Evolutionary conservation across 2,888 invertebrate genomes (phyloP).

Genomic region (Chrysopilus asiliformis): DNA sequence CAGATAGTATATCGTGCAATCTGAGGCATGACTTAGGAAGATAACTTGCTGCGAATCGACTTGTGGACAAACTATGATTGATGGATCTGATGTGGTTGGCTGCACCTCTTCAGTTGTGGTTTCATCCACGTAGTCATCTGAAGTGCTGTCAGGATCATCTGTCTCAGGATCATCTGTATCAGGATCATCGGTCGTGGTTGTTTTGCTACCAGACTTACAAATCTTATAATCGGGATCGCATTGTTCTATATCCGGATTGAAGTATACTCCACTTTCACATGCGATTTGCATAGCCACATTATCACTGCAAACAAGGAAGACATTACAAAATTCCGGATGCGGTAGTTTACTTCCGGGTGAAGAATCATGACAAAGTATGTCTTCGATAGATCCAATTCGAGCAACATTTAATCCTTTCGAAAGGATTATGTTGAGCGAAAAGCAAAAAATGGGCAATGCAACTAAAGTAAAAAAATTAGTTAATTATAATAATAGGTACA

Average conservation of each 20-base stretch:
- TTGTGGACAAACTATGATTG: conserved; percentile 4
- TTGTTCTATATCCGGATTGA: conserved; percentile 11
- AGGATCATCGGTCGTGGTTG: not conserved
- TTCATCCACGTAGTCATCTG: not conserved
- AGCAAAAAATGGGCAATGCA: no score
- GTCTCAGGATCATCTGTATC: not conserved
- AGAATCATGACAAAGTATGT: conserved; percentile 10
- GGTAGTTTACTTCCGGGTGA: conserved; percentile 11
- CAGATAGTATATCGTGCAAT: conserved; percentile 7
- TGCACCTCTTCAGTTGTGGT: not conserved
- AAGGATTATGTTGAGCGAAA: no score
- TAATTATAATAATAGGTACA: no score
- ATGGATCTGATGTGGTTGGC: not conserved
- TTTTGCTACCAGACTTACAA: not conserved
- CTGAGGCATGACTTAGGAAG: conserved; percentile 6
- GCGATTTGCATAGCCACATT: conserved; percentile 12
- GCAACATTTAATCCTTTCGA: no score
- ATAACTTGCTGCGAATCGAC: conserved; percentile 6
- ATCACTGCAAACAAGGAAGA: conserved; percentile 12
- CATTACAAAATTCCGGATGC: conserved; percentile 16
- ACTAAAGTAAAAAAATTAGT: no score
- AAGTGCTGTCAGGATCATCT: not conserved
- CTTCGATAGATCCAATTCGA: conserved; percentile 11
- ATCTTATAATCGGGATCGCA: conserved; percentile 12
- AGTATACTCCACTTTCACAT: conserved; percentile 9